Percentiles rank a stretch among this genome's conserved stretches.
Conservation (phyloP, 2,797 vertebrate species). For the Euthynnus affinis region DNA sequence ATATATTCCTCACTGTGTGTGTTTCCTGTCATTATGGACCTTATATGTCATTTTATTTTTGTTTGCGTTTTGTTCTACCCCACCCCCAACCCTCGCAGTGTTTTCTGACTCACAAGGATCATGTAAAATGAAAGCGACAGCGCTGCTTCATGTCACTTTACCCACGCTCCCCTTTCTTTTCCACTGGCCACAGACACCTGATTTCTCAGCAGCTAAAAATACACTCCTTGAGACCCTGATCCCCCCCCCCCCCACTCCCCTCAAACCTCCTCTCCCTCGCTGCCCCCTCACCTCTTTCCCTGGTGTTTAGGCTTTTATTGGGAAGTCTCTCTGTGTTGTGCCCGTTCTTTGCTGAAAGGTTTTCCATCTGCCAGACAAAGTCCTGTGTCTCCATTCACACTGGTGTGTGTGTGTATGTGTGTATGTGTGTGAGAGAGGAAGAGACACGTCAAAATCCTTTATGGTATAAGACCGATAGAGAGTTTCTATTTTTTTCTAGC, state of each 20-base stretch:
- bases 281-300: slow-evolving; percentile 29
- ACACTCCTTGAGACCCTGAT: slow-evolving; percentile 60
- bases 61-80: slow-evolving; percentile 47
- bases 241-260: not conserved
- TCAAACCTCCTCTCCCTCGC: too few relatives aligned
- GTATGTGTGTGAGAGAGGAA: not conserved
- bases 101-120: slow-evolving; percentile 70
- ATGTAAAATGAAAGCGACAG: slow-evolving; percentile 74
- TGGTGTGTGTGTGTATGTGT: slow-evolving; percentile 8
- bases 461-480: slow-evolving; percentile 15
- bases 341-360: slow-evolving; percentile 27
- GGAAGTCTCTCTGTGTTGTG: slow-evolving; percentile 33
- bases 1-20: not conserved
- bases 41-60: slow-evolving; percentile 36
- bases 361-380: slow-evolving; percentile 41
- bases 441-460: slow-evolving; percentile 30
- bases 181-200: slow-evolving; percentile 70
- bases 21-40: not conserved
- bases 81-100: slow-evolving; percentile 21
- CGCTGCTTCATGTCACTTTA: slow-evolving; percentile 64
- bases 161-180: slow-evolving; percentile 65
- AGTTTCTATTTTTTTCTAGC: slow-evolving; percentile 36
- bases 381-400: slow-evolving; percentile 25
- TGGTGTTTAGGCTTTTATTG: slow-evolving; percentile 38
- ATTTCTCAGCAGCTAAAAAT: slow-evolving; percentile 78